phyloP scores from a whole-genome alignment of 2,113 vertebrate species.

The Nothocercus julius region DNA sequence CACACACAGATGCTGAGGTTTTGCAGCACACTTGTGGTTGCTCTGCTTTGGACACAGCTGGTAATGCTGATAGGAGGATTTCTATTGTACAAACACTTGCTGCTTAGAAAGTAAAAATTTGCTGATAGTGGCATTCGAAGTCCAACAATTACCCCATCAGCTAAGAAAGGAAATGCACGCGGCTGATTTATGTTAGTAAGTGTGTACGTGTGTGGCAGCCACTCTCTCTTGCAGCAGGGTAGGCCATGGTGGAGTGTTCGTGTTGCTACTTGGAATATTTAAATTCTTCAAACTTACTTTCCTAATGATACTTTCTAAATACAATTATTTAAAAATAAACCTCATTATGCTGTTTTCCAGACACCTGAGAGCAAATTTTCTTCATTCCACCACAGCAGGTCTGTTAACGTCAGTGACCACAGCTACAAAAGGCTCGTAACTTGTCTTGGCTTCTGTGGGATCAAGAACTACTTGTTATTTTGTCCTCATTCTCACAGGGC shows the following conservation, averaged over 20 bases:
- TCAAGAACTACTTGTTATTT: background rate
- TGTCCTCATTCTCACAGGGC: background rate
- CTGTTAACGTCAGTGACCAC: background rate
- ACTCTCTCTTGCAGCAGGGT: background rate
- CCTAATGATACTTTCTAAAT: background rate
- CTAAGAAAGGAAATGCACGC: rapidly evolving
- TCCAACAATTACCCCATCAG: background rate
- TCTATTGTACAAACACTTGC: background rate
- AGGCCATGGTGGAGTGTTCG: background rate
- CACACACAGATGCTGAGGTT: rapidly evolving
- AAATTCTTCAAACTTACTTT: background rate
- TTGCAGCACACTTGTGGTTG: background rate
- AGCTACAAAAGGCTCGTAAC: background rate
- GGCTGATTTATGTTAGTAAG: background rate
- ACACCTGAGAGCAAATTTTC: background rate
- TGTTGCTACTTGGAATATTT: background rate
- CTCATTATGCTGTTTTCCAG: background rate
- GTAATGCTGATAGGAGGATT: background rate
- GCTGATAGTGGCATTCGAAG: conserved; percentile 4
- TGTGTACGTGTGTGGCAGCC: rapidly evolving
- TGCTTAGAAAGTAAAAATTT: conserved; percentile 7
- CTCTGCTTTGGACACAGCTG: conserved; percentile 31
- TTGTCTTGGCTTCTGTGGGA: background rate
- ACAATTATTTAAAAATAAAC: background rate
- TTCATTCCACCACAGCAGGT: rapidly evolving